phyloP scores from a whole-genome alignment of 2,797 vertebrate genomes.

The Muscicapa striata region DNA sequence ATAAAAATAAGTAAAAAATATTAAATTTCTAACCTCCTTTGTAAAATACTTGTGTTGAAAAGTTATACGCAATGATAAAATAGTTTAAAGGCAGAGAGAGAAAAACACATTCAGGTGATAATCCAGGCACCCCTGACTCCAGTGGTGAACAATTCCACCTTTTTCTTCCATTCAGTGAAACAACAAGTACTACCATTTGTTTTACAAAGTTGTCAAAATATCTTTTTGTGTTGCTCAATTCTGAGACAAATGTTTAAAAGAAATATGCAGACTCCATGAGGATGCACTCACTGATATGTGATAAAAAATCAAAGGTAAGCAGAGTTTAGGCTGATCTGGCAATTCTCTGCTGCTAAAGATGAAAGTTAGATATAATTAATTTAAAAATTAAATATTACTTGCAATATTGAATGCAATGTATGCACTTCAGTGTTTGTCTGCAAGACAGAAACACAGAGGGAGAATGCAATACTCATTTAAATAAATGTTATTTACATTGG shows the following conservation, averaged over 20 bases:
- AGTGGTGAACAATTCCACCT: background rate
- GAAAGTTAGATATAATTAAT: background rate
- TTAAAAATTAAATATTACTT: background rate
- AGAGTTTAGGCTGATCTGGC: background rate
- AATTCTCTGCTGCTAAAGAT: background rate
- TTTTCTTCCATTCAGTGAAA: background rate
- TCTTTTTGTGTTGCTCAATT: background rate
- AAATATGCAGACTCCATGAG: background rate
- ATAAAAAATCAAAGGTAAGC: background rate
- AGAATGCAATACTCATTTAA: background rate
- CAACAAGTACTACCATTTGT: background rate
- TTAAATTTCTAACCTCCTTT: background rate
- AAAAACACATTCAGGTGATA: background rate
- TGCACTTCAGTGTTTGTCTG: background rate
- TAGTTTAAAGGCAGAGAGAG: background rate
- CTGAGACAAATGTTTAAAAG: background rate
- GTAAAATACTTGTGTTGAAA: background rate
- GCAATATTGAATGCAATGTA: background rate
- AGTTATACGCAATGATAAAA: background rate
- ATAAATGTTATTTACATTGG: background rate
- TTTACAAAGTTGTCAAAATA: background rate
- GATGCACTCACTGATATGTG: background rate
- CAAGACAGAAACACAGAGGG: background rate
- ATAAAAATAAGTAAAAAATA: background rate
- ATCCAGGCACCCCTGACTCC: background rate